Base-by-base conservation (phyloP, 2,888 invertebrate species). In the Punctoribates punctum region DNA sequence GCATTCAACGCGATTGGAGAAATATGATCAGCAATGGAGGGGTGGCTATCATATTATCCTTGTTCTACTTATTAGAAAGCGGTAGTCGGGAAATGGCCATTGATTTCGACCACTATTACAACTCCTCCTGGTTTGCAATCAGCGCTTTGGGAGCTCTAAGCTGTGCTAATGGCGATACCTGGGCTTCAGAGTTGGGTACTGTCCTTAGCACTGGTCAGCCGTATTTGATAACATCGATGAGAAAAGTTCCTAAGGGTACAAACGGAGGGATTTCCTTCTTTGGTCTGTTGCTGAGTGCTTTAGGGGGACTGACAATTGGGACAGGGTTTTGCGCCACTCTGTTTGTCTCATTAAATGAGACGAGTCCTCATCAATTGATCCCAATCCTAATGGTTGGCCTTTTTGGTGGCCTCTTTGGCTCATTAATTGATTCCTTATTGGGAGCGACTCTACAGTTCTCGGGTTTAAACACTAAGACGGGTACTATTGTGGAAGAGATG, bases 11-110 rank as follows among this genome's bases (percentile, higher is more conserved):
- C 78, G 92, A 90, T 83, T 94, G 94, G 94, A 85, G 92, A 17
- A 94, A 95, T 84, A 94, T 94, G 9, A 83, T 95, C 0, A 94
- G 94, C 83, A 95, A 94, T 85, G 91, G 89, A 0, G 94, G 93
- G n/a, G 90, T 93, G 88, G 92, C 93, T 20, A 87, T 90, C 0
- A 89, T 91, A 81, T 84, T 94, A 72, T 90, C 90, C 0, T 82
- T 93, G 48, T 84, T 94, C 27, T 93, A 92, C 82, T 84, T 94
- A 78, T 83, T 93, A 78, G 92, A 94, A 84, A 88, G 90, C 76
- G 93, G 92, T 0, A 89, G 90, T 79, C 89, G 89, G 2, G 94
- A 94, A 83, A 85, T 88, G 34, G 89, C 91, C 0, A 88, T 95
- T 67, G 90, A 94, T 83, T 94, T 94, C 84, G 82, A 85, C 2